Evolutionary conservation across 2,113 vertebrate genomes (phyloP).

Genomic region (Rana temporaria): DNA sequence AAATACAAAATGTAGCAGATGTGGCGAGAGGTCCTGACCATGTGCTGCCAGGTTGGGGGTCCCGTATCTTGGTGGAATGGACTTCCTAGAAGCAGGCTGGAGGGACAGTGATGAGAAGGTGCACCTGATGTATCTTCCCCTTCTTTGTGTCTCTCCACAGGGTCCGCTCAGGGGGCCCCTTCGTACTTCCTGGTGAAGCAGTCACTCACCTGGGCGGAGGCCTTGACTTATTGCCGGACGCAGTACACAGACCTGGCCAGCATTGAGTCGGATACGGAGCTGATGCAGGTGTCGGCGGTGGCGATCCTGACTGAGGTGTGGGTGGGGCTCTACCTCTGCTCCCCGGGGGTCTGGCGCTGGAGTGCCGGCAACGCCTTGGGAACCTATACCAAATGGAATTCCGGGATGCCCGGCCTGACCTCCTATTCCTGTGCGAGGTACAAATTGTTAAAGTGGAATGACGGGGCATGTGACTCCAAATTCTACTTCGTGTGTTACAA

Average conservation of each 20-base stretch:
- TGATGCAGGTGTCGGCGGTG: not conserved
- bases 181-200: constrained; percentile 8
- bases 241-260: constrained; percentile 28
- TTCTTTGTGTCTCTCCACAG: too few species aligned
- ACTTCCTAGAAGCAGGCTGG: too few species aligned
- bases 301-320: not conserved
- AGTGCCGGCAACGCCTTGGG: not conserved
- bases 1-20: too few species aligned
- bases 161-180: too few species aligned
- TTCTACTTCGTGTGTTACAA: constrained; percentile 31
- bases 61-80: too few species aligned
- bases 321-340: constrained; percentile 14
- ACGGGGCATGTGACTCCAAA: not conserved
- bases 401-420: not conserved
- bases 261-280: not conserved
- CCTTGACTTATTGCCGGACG: not conserved
- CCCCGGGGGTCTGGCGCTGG: constrained; percentile 17
- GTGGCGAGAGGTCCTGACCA: too few species aligned
- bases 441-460: not conserved
- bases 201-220: constrained; percentile 1
- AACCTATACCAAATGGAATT: constrained; percentile 21
- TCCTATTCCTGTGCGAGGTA: not conserved
- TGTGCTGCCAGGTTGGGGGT: too few species aligned
- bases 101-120: too few species aligned
- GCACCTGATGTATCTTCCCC: too few species aligned